Conservation (phyloP, 2,797 vertebrate species). For the Tokudaia muenninki region DNA sequence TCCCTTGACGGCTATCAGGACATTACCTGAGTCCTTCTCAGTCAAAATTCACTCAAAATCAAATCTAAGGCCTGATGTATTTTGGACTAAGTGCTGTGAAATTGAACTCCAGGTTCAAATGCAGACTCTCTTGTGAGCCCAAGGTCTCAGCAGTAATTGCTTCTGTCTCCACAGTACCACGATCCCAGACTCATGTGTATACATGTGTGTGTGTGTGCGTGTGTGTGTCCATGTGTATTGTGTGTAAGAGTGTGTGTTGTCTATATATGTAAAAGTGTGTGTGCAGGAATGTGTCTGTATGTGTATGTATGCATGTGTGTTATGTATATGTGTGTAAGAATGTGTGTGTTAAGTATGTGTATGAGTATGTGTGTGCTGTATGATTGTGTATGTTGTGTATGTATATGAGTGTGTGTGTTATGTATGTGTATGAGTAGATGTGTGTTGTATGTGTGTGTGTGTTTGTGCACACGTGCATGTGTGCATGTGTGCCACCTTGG, state of each 20-base stretch:
- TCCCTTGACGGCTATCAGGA: background rate
- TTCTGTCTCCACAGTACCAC: background rate
- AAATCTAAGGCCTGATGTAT: background rate
- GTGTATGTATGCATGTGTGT: too few species aligned
- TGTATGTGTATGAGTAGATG: background rate
- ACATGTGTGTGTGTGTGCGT: background rate
- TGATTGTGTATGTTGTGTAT: background rate
- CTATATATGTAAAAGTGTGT: too few species aligned
- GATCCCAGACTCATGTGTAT: background rate
- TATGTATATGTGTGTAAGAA: too few species aligned
- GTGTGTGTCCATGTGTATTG: background rate
- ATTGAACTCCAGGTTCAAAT: background rate
- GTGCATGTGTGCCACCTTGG: too few species aligned
- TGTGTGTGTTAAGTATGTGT: background rate
- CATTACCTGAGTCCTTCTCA: background rate
- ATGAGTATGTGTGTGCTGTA: background rate
- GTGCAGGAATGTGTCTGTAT: background rate
- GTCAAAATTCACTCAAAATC: background rate
- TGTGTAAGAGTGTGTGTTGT: background rate
- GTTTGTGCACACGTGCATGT: too few species aligned
- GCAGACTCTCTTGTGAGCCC: background rate
- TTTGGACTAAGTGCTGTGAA: background rate
- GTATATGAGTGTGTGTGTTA: too few species aligned
- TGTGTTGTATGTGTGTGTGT: background rate
- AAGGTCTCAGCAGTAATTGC: background rate